Conservation (phyloP, 2,797 vertebrate species). For the Phyllotis vaccarum region DNA sequence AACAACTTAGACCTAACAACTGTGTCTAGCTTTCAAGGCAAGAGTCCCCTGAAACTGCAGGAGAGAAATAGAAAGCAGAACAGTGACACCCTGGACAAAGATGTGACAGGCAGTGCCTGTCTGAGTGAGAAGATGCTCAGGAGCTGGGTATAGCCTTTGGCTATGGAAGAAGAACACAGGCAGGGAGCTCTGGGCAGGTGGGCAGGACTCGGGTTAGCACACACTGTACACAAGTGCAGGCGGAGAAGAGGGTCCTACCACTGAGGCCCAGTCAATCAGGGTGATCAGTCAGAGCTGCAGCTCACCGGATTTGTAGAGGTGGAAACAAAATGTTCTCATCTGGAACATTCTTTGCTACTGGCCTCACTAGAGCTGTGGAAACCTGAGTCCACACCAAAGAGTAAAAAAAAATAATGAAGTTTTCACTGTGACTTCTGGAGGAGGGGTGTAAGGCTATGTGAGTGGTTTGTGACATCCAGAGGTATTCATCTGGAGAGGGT, state of each 20-base stretch:
- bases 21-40: not conserved
- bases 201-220: not conserved
- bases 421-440: not conserved
- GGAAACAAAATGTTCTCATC: not conserved
- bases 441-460: not conserved
- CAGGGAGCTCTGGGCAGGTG: not conserved
- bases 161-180: not conserved
- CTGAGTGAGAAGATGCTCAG: not conserved
- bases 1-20: not conserved
- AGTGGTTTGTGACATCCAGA: not conserved
- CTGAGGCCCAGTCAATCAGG: not conserved
- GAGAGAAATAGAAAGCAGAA: not conserved
- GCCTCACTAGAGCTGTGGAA: not conserved
- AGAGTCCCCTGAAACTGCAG: not conserved
- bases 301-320: not conserved
- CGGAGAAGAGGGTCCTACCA: not conserved
- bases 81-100: accelerated
- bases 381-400: not conserved
- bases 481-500: not conserved
- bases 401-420: not conserved
- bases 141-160: not conserved
- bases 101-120: accelerated
- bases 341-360: not conserved
- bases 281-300: not conserved
- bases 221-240: not conserved